Conservation (phyloP, 64 coral and sea anemone genomes). For the Porites australiensis region DNA sequence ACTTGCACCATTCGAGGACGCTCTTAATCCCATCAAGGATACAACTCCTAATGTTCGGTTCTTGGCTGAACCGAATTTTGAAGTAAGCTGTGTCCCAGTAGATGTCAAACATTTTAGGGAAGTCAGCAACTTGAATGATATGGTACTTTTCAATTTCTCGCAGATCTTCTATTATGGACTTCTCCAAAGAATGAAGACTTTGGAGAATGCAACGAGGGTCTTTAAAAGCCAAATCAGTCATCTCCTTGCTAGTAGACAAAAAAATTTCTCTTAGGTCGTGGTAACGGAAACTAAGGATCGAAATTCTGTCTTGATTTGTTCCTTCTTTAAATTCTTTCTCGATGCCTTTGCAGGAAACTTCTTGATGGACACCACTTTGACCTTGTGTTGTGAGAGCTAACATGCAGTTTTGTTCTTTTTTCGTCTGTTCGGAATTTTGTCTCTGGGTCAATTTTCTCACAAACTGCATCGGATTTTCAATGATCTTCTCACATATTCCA, state of each 20-base stretch:
- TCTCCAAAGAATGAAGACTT: not conserved
- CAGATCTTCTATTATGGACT: not conserved
- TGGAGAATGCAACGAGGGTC: not conserved
- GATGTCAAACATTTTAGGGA: not conserved
- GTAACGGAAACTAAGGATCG: not conserved
- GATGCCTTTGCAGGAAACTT: no score
- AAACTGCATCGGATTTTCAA: conserved; percentile 43
- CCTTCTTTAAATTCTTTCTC: not conserved
- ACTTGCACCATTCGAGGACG: not conserved
- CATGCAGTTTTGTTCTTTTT: not conserved
- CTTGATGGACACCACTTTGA: not conserved
- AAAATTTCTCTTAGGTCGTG: conserved; percentile 2
- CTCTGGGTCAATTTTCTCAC: not conserved
- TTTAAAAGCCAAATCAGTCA: not conserved
- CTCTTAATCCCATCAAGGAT: not conserved
- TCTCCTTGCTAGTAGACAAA: not conserved
- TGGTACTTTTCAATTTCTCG: not conserved
- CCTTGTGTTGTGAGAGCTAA: not conserved
- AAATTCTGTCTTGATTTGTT: no score
- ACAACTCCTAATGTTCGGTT: not conserved
- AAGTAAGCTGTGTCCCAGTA: not conserved
- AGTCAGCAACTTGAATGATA: not conserved
- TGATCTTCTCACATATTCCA: conserved; percentile 42
- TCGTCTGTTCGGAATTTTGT: not conserved
- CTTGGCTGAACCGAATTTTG: not conserved